Percentiles rank a stretch among this genome's conserved stretches.
Conservation (phyloP, 64 coral and sea anemone genomes). For the Pocillopora verrucosa region DNA sequence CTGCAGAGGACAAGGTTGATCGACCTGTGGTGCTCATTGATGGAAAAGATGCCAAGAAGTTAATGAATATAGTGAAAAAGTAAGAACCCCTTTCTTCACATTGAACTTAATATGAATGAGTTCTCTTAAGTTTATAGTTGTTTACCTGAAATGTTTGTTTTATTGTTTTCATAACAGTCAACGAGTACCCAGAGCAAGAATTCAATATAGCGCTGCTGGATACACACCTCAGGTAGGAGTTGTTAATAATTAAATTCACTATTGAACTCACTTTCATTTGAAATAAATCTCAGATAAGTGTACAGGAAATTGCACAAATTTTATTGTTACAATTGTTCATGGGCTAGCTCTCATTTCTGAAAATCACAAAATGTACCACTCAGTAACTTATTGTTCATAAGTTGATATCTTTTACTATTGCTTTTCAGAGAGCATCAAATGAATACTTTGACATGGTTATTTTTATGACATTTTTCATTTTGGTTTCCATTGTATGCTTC, state of each 20-base stretch:
- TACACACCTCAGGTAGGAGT: conserved; percentile 80
- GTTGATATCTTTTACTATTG: not conserved
- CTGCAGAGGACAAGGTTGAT: conserved; percentile 53
- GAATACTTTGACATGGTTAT: conserved; percentile 99
- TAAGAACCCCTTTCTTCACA: conserved; percentile 1
- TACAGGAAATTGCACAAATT: too few relatives aligned
- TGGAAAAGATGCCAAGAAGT: conserved; percentile 87
- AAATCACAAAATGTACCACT: too few relatives aligned
- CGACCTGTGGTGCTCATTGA: conserved; percentile 85
- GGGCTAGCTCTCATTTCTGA: not conserved
- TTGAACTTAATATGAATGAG: not conserved
- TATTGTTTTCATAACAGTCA: conserved; percentile 36
- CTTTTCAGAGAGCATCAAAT: conserved; percentile 77
- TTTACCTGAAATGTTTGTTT: not conserved
- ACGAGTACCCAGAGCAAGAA: conserved; percentile 82
- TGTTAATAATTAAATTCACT: not conserved
- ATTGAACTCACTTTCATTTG: too few relatives aligned
- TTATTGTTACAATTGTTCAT: not conserved
- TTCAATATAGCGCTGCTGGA: conserved; percentile 75
- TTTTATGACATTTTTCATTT: conserved; percentile 97
- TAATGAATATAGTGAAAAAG: conserved; percentile 91
- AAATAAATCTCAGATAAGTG: not conserved
- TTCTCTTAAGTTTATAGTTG: not conserved
- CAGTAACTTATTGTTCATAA: too few relatives aligned
- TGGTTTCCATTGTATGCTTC: conserved; percentile 88